Base-by-base conservation (phyloP, 2,113 vertebrate species). In the Podarcis raffonei region DNA sequence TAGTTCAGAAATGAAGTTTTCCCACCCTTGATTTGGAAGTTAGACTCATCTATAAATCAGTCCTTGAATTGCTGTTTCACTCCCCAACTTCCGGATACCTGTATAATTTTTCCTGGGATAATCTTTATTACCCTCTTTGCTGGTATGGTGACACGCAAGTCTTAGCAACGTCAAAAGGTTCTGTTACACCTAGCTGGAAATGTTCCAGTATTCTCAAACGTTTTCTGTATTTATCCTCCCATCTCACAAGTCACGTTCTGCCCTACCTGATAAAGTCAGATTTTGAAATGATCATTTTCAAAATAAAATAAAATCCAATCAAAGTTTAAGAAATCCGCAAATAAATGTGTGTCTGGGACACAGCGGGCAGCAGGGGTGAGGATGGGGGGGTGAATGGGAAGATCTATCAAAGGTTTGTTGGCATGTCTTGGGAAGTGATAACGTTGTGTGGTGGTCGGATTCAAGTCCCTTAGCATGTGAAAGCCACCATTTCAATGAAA, bases 401-500 rank as follows among this genome's bases (percentile, higher is more conserved):
- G 90, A 42, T 75, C 81, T 74, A 72, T 39, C 71, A 83, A 71
- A 83, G 88, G 6, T 77, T 85, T 4, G 1, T 74, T 59, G 72
- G 84, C 71, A 78, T 93, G 42, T 53, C 79, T 69, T 72, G 79
- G 86, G 48, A 87, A 71, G 69, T 25, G 1, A 87, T 53, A 79
- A 71, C 35, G 76, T 77, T 62, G 18, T 0, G 0, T 76, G 90
- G 76, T 77, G 80, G 30, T 82, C 22, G 23, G 16, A 20, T 62
- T 15, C 85, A 92, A 94, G 90, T 71, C 84, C 86, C 75, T 48
- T 92, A 79, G 90, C 90, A 95, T 92, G 39, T 85, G 90, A 85
- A 91, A 93, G 78, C 76, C 35, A 20, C 59, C 0, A 93, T 94
- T 92, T 93, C 81, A 88, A 30, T 92, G 93, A 90, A 92, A 93